Conservation (phyloP, 2,888 invertebrate genomes). For the Flexamia atlantica region DNA sequence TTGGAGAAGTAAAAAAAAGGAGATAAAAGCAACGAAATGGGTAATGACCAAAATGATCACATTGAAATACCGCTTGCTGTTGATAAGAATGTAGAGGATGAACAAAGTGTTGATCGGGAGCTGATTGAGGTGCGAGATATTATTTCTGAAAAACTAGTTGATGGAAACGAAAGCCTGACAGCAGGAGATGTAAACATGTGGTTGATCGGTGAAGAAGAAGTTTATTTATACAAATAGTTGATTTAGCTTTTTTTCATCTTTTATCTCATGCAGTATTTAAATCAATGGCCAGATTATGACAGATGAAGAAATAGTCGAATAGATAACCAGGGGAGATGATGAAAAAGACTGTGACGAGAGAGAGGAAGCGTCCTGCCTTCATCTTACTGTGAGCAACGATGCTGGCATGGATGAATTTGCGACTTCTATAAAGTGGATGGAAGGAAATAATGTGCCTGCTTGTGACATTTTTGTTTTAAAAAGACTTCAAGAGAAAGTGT, state of each 20-base stretch:
- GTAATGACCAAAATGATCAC: not conserved
- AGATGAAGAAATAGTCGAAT: conserved; percentile 30
- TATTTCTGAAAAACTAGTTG: conserved; percentile 33
- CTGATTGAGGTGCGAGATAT: conserved; percentile 29
- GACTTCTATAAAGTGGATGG: conserved; percentile 7
- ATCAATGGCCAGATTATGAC: conserved; percentile 16
- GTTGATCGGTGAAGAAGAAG: conserved; percentile 25
- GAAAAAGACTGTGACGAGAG: not conserved
- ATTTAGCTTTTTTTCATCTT: too few relatives aligned
- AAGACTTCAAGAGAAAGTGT: conserved; percentile 48
- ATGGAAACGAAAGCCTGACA: conserved; percentile 21
- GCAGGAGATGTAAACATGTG: conserved; percentile 38
- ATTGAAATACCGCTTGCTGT: conserved; percentile 4
- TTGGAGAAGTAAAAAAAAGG: conserved; percentile 39
- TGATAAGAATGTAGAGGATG: not conserved
- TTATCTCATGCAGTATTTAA: too few relatives aligned
- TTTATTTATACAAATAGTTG: too few relatives aligned
- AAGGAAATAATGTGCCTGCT: conserved; percentile 2
- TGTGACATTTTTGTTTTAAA: not conserved
- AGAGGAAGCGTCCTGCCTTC: too few relatives aligned
- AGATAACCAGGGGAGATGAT: not conserved
- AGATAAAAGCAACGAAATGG: not conserved
- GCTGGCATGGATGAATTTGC: not conserved
- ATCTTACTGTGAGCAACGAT: conserved; percentile 23
- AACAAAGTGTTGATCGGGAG: not conserved